phyloP scores from a whole-genome alignment of 1,140 invertebrate species.

The Drosophila setifemur region DNA sequence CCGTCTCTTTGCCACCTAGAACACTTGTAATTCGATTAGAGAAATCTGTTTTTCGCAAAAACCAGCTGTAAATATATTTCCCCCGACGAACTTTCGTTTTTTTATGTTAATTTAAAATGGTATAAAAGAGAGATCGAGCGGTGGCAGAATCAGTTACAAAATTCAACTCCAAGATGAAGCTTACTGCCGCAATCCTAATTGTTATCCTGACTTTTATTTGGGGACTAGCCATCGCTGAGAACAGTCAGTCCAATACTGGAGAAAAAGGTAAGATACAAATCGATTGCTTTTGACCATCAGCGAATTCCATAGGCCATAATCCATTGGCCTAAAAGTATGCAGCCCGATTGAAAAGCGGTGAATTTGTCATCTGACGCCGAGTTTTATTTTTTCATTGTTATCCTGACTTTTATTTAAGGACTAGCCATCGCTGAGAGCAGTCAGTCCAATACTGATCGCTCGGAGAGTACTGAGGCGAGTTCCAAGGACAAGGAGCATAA shows the following conservation, averaged over 20 bases:
- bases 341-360: slow-evolving; percentile 36
- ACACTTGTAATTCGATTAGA: background rate
- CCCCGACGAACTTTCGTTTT: background rate
- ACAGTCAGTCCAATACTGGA: background rate
- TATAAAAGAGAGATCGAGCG: background rate
- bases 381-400: background rate
- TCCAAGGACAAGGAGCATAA: no score
- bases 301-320: slow-evolving; percentile 58
- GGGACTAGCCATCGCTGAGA: background rate
- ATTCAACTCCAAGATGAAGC: background rate
- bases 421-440: background rate
- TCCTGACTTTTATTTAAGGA: background rate
- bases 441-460: no score
- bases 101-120: background rate
- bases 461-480: no score
- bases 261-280: slow-evolving; percentile 38
- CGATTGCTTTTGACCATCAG: slow-evolving; percentile 62
- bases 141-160: background rate
- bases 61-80: background rate
- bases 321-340: slow-evolving; percentile 56
- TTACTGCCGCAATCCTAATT: background rate
- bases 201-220: background rate
- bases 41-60: background rate
- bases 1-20: slow-evolving; percentile 47
- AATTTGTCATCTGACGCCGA: slow-evolving; percentile 46